Evolutionary conservation across 1,140 invertebrate species (phyloP), one percentile per base, ranked within the genome.

Genomic region (Neuroterus valhalla): DNA sequence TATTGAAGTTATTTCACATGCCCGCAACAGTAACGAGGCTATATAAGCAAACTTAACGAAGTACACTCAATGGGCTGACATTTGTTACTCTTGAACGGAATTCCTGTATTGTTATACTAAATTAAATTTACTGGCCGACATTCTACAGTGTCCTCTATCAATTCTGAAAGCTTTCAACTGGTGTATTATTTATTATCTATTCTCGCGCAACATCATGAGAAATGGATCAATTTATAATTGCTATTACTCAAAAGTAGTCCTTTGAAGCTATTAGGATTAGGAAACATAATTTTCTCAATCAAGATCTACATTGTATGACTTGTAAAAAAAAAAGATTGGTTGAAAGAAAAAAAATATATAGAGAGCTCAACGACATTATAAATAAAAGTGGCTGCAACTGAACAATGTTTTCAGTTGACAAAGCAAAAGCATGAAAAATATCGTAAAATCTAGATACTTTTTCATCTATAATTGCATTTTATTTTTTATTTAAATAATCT

Each of bases 1-100:
- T 62, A 26, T 62, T 31, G 55, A 62, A 62, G 55, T 62, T 62
- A 62, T 62, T 62, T 62, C 55, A 38, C 55, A 62, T 31, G 23
- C 15, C 55, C 21, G 31, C 31, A 62, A 62, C 55, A 62, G 55
- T 62, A 62, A 62, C 55, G 26, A 62, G 55, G 55, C 23, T 31
- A 38, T 31, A 62, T 62, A 62, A 26, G 55, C 55, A 62, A 62
- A 62, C 55, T 5, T 62, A 62, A 62, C 55, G 55, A 62, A 62
- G 55, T 62, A 62, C 23, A 23, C 26, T 23, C 55, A 31, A 62
- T 3, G 31, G 31, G 55, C 55, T 62, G 55, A 62, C 55, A 62
- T 62, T 62, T 15, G 55, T 62, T 62, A 62, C n/a, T 31, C 55
- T 23, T 38, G 31, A 62, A 62, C 55, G 23, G n/a, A 23, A 62